phyloP scores from a whole-genome alignment of 2,888 invertebrate species.

The Plutella xylostella region DNA sequence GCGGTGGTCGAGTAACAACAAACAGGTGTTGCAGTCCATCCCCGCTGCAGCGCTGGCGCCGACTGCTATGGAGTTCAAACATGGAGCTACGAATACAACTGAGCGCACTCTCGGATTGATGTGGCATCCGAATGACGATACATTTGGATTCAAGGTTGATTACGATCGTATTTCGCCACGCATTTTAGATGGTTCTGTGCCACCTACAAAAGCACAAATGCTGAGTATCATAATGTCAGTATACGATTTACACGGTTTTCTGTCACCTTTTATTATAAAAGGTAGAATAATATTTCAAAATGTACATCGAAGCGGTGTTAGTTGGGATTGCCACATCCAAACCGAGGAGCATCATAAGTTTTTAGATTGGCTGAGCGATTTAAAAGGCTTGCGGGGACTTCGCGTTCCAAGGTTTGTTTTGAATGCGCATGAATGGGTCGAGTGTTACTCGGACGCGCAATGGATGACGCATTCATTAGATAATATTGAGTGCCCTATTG shows the following conservation, averaged over 20 bases:
- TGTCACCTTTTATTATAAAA: too few relatives aligned
- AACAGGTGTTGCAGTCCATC: background rate
- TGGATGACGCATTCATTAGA: background rate
- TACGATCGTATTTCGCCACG: constrained; percentile 12
- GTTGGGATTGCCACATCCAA: too few relatives aligned
- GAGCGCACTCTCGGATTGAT: constrained; percentile 17
- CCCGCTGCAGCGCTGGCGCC: background rate
- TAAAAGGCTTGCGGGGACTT: too few relatives aligned
- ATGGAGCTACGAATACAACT: constrained; percentile 2
- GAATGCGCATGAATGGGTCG: too few relatives aligned
- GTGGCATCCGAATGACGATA: constrained; percentile 16
- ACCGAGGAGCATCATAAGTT: too few relatives aligned
- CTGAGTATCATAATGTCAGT: too few relatives aligned
- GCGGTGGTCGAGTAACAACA: constrained; percentile 3
- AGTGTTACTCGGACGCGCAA: background rate
- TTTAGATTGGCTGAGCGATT: background rate
- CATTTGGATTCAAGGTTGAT: constrained; percentile 11
- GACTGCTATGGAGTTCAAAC: constrained; percentile 6
- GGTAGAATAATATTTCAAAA: too few relatives aligned
- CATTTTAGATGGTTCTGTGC: too few relatives aligned
- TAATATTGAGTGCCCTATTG: background rate
- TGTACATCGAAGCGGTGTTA: too few relatives aligned
- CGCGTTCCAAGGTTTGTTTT: too few relatives aligned
- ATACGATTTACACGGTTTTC: too few relatives aligned
- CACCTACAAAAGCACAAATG: too few relatives aligned